Percentiles rank a stretch among this genome's conserved stretches.
These are phyloP conservation scores for Salpingus planirostris DNA, from an alignment of 2,888 invertebrate species.

Conservation along the genomic window DNA sequence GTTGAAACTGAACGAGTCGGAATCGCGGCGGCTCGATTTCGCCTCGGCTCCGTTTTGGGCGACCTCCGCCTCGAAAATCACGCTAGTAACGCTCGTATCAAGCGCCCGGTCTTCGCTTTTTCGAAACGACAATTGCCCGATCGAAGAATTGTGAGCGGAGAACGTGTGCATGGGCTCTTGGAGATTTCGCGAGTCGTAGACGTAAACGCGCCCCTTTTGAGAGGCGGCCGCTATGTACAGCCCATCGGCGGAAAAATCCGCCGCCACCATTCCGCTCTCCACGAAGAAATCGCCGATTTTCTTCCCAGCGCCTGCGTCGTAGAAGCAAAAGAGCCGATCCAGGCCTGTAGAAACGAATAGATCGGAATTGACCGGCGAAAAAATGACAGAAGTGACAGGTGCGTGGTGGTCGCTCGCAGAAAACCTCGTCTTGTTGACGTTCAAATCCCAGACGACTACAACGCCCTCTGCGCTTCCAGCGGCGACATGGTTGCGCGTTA, in stretches of 20 bases:
- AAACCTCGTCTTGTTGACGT: constrained; percentile 28
- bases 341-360: constrained; percentile 49
- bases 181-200: constrained; percentile 50
- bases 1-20: too few relatives aligned
- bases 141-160: constrained; percentile 45
- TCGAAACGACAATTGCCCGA: constrained; percentile 45
- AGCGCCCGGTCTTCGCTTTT: constrained; percentile 9
- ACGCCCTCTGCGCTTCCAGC: constrained; percentile 37
- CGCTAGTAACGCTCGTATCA: constrained; percentile 2
- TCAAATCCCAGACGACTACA: constrained; percentile 37
- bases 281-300: constrained; percentile 32
- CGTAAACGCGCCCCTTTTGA: constrained; percentile 46
- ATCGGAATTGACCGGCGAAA: constrained; percentile 48
- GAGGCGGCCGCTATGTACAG: constrained; percentile 48
- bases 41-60: not conserved
- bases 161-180: constrained; percentile 43
- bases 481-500: constrained; percentile 31
- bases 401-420: constrained; percentile 43
- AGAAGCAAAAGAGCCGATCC: constrained; percentile 50
- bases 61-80: not conserved
- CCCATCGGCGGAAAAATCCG: constrained; percentile 36
- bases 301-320: constrained; percentile 45
- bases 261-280: constrained; percentile 30
- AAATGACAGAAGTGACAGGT: constrained; percentile 49
- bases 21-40: not conserved